These are phyloP conservation scores for Macquaria ambigua DNA, from an alignment of 2,113 vertebrate genomes.

Conservation along the genomic window DNA sequence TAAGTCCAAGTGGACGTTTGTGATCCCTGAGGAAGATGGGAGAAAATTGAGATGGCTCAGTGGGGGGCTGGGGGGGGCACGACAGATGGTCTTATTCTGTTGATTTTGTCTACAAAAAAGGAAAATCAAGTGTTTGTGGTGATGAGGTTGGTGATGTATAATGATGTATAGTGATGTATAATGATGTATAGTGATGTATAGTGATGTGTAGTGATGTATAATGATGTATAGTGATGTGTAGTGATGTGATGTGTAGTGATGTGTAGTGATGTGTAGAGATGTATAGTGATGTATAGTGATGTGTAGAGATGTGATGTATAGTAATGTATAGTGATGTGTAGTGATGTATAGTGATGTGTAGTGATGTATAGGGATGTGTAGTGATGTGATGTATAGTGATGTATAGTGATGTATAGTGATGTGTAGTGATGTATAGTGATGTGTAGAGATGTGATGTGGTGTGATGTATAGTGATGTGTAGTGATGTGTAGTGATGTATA, in stretches of 20 bases:
- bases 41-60: no score
- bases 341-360: not conserved
- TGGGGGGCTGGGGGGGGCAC: no score
- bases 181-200: no score
- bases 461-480: not conserved
- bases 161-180: not conserved
- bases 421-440: not conserved
- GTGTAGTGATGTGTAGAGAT: not conserved
- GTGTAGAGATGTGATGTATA: not conserved
- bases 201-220: not conserved
- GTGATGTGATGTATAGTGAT: not conserved
- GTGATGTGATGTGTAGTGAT: not conserved
- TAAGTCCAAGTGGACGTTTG: no score
- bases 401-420: not conserved
- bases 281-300: not conserved
- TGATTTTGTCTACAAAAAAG: no score
- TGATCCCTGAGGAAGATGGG: no score
- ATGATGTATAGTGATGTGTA: not conserved
- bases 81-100: no score
- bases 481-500: not conserved
- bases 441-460: fast-evolving
- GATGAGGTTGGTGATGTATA: not conserved
- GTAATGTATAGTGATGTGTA: not conserved
- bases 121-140: not conserved
- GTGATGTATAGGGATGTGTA: not conserved